phyloP scores from a whole-genome alignment of 1,140 invertebrate genomes.

The Atta colombica region DNA sequence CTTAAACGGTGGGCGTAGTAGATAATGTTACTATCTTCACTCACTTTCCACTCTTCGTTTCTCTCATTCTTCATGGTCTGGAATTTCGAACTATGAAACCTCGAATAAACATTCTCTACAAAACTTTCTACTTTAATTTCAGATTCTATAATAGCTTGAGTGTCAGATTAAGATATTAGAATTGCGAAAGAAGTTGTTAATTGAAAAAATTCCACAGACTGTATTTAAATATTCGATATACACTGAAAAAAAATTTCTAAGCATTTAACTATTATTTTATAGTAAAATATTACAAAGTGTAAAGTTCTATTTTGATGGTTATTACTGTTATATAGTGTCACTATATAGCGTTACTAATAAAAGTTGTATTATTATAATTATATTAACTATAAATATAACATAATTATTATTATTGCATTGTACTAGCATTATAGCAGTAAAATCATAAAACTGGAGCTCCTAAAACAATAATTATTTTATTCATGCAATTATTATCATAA shows the following conservation, averaged over 20 bases:
- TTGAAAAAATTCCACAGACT: neutral
- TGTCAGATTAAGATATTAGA: neutral
- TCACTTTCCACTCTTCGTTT: neutral
- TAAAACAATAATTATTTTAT: too few relatives aligned
- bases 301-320: too few relatives aligned
- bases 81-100: constrained; percentile 13
- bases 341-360: too few relatives aligned
- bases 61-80: neutral
- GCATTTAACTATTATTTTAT: too few relatives aligned
- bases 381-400: too few relatives aligned
- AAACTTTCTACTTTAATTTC: constrained; percentile 25
- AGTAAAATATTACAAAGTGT: too few relatives aligned
- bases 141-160: neutral
- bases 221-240: neutral
- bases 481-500: too few relatives aligned
- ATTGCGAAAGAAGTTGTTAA: neutral
- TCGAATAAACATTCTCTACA: neutral
- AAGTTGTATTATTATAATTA: too few relatives aligned
- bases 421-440: too few relatives aligned
- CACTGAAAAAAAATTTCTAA: neutral
- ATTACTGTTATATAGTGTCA: too few relatives aligned
- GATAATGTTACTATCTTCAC: neutral
- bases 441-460: too few relatives aligned
- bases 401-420: too few relatives aligned
- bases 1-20: constrained; percentile 33